These are phyloP conservation scores for Rhagium mordax DNA, from an alignment of 2,888 invertebrate genomes.

Conservation along the genomic window DNA sequence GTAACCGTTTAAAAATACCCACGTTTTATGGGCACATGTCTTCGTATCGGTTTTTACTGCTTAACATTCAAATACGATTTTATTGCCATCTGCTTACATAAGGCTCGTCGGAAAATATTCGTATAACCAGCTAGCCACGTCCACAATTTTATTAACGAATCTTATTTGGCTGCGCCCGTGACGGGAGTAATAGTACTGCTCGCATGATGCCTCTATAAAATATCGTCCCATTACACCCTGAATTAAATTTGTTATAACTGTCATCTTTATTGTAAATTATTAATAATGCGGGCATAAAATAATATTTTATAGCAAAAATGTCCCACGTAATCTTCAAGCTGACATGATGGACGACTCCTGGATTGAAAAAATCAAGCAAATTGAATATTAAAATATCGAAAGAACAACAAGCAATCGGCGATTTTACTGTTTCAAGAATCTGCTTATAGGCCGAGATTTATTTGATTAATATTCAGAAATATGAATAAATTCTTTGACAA, in stretches of 20 bases:
- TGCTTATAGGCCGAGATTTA: background rate
- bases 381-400: background rate
- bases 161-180: too few species aligned
- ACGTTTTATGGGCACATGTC: background rate
- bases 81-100: background rate
- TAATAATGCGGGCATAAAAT: background rate
- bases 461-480: slow-evolving; percentile 17
- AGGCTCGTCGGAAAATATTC: too few species aligned
- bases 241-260: background rate
- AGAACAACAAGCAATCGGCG: background rate
- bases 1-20: background rate
- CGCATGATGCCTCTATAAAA: too few species aligned
- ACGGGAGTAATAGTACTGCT: too few species aligned
- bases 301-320: background rate
- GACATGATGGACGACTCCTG: background rate
- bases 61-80: background rate
- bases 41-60: background rate
- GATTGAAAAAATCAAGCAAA: background rate
- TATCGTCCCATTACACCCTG: too few species aligned
- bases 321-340: background rate
- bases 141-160: too few species aligned
- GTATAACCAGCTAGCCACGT: too few species aligned
- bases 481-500: background rate
- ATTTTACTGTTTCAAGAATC: background rate
- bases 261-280: background rate